A percentile compares a stretch with the other conserved stretches of the same genome.
Evolutionary conservation across 2,113 vertebrate species (phyloP).

Genomic region (Himantopus leucocephalus): DNA sequence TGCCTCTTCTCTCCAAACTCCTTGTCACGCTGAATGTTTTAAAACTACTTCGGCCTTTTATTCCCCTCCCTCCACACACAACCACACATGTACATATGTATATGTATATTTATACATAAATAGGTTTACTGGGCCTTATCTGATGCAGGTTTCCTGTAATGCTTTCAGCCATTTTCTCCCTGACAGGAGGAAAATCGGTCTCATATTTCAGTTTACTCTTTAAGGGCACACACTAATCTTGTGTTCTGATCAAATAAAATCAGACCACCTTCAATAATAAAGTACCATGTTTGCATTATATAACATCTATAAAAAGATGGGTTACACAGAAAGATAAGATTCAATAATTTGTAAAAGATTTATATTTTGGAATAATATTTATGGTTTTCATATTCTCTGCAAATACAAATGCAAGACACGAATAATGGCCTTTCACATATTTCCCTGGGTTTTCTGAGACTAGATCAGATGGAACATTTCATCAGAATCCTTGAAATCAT

Average conservation of each 20-base stretch:
- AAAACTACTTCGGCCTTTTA: not conserved
- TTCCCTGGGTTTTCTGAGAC: not conserved
- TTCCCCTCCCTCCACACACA: not conserved
- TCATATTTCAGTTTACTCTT: not conserved
- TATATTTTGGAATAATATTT: not conserved
- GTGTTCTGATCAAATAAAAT: not conserved
- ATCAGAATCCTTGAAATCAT: conserved; percentile 30
- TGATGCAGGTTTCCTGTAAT: not conserved
- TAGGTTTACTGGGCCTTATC: not conserved
- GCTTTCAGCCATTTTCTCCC: not conserved
- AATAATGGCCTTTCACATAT: not conserved
- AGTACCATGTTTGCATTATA: not conserved
- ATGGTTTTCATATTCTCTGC: not conserved
- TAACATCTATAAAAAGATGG: not conserved
- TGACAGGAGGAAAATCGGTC: not conserved
- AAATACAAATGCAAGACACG: not conserved
- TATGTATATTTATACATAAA: not conserved
- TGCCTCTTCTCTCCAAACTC: not conserved
- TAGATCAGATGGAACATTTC: conserved; percentile 35
- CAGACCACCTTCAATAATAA: not conserved
- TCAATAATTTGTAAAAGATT: not conserved
- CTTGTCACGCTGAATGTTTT: not conserved
- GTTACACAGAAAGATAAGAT: not conserved
- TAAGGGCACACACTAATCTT: not conserved
- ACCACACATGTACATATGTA: rapidly evolving